A percentile compares a stretch with the other conserved stretches of the same genome.
These are phyloP conservation scores for Machimus rusticus DNA, from an alignment of 2,888 invertebrate species.

Conservation along the genomic window DNA sequence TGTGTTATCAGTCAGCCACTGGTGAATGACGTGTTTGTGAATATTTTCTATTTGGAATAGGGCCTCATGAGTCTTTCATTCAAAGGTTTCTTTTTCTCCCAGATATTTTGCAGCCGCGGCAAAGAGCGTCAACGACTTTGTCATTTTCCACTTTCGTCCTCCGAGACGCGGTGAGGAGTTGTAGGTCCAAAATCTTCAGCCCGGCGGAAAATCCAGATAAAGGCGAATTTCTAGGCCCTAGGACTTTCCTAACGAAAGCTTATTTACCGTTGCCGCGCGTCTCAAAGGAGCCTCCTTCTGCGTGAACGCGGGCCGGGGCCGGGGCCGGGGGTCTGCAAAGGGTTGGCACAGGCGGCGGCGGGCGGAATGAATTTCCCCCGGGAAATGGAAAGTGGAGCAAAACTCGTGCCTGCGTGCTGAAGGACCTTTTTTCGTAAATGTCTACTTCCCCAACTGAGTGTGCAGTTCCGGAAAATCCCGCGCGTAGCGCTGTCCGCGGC, in stretches of 20 bases:
- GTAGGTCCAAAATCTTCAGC: background rate
- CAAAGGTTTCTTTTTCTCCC: background rate
- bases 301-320: background rate
- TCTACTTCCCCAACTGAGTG: background rate
- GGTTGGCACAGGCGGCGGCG: background rate
- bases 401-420: background rate
- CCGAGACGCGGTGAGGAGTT: background rate
- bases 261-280: background rate
- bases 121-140: conserved; percentile 7
- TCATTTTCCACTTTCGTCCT: background rate
- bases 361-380: conserved; percentile 19
- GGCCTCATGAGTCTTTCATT: background rate
- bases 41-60: background rate
- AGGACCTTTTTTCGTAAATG: background rate
- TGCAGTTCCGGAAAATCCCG: background rate
- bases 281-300: background rate
- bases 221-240: background rate
- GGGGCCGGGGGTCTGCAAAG: background rate
- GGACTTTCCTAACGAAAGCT: background rate
- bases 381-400: conserved; percentile 10
- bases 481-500: background rate
- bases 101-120: background rate
- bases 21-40: background rate
- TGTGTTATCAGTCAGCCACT: too few relatives aligned
- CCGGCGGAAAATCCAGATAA: background rate